phyloP scores from a whole-genome alignment of 2,797 vertebrate species.

The Scyliorhinus canicula region DNA sequence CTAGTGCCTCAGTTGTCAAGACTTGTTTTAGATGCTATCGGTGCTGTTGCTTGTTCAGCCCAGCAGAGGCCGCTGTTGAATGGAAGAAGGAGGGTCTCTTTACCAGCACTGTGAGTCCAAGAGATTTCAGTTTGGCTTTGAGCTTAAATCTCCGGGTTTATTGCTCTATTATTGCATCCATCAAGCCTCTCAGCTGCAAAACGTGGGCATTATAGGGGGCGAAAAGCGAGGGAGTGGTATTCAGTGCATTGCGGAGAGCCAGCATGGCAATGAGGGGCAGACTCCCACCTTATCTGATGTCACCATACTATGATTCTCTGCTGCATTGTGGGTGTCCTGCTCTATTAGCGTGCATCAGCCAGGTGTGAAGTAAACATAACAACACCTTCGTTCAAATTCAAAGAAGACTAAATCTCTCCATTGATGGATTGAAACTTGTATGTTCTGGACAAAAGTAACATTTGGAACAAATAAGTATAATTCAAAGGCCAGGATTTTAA shows the following conservation, averaged over 20 bases:
- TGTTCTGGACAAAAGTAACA: not conserved
- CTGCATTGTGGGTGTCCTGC: not conserved
- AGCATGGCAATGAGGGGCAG: too few relatives aligned
- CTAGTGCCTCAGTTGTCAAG: not conserved
- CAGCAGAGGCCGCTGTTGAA: not conserved
- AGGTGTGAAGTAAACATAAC: not conserved
- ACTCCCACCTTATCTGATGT: too few relatives aligned
- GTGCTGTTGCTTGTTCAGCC: not conserved
- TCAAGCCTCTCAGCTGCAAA: not conserved
- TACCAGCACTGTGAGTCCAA: too few relatives aligned
- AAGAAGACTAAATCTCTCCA: not conserved
- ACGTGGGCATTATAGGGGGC: too few relatives aligned
- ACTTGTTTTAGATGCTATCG: not conserved
- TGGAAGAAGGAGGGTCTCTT: not conserved
- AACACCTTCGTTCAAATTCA: not conserved
- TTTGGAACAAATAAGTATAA: not conserved
- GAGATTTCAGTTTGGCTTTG: not conserved
- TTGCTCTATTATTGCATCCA: not conserved
- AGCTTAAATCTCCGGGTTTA: not conserved
- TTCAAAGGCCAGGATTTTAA: not conserved
- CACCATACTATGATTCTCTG: too few relatives aligned
- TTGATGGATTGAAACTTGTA: not conserved
- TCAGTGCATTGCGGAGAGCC: too few relatives aligned
- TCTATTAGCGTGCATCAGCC: not conserved
- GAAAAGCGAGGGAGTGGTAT: too few relatives aligned